Base-by-base conservation (phyloP, 2,797 vertebrate genomes). In the Halcyon badia region DNA sequence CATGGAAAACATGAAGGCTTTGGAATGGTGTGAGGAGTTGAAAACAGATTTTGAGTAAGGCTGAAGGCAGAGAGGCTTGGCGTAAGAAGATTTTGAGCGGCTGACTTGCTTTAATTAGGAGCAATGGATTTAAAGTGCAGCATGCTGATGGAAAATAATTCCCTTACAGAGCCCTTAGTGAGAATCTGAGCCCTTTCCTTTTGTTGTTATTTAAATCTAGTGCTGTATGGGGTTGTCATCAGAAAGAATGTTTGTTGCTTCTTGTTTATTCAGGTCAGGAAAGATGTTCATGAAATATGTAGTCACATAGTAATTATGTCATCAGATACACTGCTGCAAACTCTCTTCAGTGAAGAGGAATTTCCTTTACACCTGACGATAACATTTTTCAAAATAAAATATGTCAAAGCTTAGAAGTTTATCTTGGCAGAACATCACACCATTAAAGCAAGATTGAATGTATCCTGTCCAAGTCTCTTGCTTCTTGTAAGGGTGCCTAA, bases 351-450 rank as follows among this genome's bases (percentile, higher is more conserved):
- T 87, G 61, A 96, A 95, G 91, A 97, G 96, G 97, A 97, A 98
- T 98, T 98, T 98, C 97, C 98, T 98, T 97, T 97, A 97, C 97
- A 98, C 98, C 98, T 98, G 98, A 98, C 66, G 90, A 97, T 97
- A 97, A 96, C 95, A 95, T 97, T 98, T 98, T 97, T 97, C 90
- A 94, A 91, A 97, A 97, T 97, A 97, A 98, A 98, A 95, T 97
- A 94, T 97, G 97, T 98, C 92, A 96, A 97, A 94, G 79, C 96
- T 89, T 95, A 93, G 91, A 96, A 96, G 97, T 98, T 98, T 98
- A 94, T 98, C 97, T 98, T 98, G 98, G 98, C 98, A 88, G 90
- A 96, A 88, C 96, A 94, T 91, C 97, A 97, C 92, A 96, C 97
- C 95, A 91, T 98, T 98, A 97, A 97, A 96, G 93, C 84, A 97